Evolutionary conservation across 2,888 invertebrate genomes (phyloP).

Genomic region (Cephus spinipes): DNA sequence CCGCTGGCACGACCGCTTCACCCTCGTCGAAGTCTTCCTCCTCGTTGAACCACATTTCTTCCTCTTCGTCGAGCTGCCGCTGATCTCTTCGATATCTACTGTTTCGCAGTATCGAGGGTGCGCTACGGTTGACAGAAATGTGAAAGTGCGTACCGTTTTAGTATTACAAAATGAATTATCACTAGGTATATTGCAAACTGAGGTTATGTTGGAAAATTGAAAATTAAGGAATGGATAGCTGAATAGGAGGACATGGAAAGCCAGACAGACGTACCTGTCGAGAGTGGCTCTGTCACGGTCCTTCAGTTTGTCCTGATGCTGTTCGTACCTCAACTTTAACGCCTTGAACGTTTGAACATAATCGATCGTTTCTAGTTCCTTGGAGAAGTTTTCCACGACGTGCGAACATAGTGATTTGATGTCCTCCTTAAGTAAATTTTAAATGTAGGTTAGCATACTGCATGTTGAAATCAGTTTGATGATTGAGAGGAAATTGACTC

Average conservation of each 20-base stretch:
- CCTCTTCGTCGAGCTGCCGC: conserved; percentile 94
- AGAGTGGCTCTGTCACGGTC: conserved; percentile 83
- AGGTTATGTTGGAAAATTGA: background rate
- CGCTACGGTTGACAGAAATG: conserved; percentile 67
- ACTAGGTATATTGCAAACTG: background rate
- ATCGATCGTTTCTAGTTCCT: conserved; percentile 92
- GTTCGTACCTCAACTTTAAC: conserved; percentile 89
- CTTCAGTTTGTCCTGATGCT: conserved; percentile 90
- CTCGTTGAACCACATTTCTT: conserved; percentile 99
- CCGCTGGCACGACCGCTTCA: conserved; percentile 70
- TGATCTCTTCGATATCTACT: conserved; percentile 91
- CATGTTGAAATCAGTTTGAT: background rate
- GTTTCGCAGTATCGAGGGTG: conserved; percentile 84
- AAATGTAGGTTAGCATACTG: background rate
- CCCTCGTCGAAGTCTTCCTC: conserved; percentile 94
- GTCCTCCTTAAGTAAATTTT: conserved; percentile 74
- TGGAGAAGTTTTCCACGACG: conserved; percentile 96
- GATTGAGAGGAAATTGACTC: conserved; percentile 42
- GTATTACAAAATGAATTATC: background rate
- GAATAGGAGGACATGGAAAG: background rate
- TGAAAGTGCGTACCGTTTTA: conserved; percentile 1
- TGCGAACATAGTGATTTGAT: conserved; percentile 91
- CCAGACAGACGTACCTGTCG: conserved; percentile 71
- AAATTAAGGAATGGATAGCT: background rate
- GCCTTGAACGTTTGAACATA: conserved; percentile 99